Evolutionary conservation across 2,888 invertebrate genomes (phyloP).

Genomic region (Pilophorus perplexus): DNA sequence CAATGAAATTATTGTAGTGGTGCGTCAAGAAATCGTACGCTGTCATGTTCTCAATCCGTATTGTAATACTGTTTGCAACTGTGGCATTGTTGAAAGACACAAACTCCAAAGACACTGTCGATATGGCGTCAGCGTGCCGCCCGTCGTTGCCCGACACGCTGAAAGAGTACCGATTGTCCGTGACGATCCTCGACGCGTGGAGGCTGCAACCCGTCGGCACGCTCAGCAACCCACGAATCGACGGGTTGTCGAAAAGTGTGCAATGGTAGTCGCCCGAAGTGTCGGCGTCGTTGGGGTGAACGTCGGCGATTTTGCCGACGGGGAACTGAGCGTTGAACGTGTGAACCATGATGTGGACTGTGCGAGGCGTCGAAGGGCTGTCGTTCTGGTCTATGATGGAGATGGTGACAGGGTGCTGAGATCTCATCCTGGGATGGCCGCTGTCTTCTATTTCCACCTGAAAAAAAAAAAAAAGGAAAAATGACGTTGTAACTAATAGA

Average conservation of each 20-base stretch:
- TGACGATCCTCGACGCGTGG: constrained; percentile 68
- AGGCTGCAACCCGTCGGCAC: constrained; percentile 79
- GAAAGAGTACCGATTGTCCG: constrained; percentile 68
- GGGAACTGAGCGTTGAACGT: constrained; percentile 74
- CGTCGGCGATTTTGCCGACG: constrained; percentile 81
- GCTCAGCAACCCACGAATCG: constrained; percentile 61
- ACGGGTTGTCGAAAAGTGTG: constrained; percentile 67
- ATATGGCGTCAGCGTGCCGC: constrained; percentile 79
- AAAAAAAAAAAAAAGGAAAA: constrained; percentile 23
- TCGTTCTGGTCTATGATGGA: constrained; percentile 86
- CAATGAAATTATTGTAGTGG: constrained; percentile 71
- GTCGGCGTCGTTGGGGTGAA: constrained; percentile 89
- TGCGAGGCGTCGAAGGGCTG: constrained; percentile 79
- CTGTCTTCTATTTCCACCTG: constrained; percentile 82
- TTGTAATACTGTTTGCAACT: constrained; percentile 76
- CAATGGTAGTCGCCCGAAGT: constrained; percentile 86
- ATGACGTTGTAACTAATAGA: not conserved
- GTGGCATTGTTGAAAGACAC: constrained; percentile 76
- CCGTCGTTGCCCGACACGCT: constrained; percentile 88
- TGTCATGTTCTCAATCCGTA: constrained; percentile 70
- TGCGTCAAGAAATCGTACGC: constrained; percentile 73
- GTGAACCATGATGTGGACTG: constrained; percentile 75
- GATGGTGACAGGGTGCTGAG: constrained; percentile 72
- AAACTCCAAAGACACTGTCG: constrained; percentile 80
- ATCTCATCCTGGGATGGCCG: constrained; percentile 77